Evolutionary conservation across 2,797 vertebrate species (phyloP).

Genomic region (Tauraco hartlaubi): DNA sequence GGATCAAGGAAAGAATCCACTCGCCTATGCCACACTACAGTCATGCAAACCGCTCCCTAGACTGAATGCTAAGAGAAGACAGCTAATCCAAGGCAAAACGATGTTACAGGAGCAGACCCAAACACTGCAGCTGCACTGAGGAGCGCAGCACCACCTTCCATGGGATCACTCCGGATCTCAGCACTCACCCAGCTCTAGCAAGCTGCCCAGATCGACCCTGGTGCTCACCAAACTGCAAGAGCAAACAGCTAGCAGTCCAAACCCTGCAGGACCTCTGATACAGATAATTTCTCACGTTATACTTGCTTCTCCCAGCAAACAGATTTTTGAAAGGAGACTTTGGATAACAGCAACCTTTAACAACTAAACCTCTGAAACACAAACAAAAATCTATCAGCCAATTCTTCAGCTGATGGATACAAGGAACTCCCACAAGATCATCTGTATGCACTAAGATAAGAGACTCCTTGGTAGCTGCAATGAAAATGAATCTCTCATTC

Average conservation of each 20-base stretch:
- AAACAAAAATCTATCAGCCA: accelerated
- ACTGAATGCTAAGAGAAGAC: background rate
- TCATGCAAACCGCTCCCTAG: background rate
- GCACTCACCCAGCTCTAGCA: background rate
- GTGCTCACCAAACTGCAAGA: background rate
- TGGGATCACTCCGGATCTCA: accelerated
- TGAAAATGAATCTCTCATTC: background rate
- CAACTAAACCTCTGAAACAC: background rate
- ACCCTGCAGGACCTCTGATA: background rate
- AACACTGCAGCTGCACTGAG: background rate
- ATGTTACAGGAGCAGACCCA: background rate
- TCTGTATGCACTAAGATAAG: background rate
- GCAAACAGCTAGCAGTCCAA: background rate
- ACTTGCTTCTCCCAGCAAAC: background rate
- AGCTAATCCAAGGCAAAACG: background rate
- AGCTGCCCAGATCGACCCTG: background rate
- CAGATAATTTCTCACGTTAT: background rate
- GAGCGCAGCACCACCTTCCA: background rate
- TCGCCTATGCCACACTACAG: accelerated
- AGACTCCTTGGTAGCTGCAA: background rate
- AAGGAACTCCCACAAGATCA: background rate
- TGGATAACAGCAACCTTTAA: background rate
- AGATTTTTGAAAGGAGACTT: background rate
- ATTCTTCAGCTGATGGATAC: background rate
- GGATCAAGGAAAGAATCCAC: background rate